A percentile compares a stretch with the other conserved stretches of the same genome.
These are phyloP conservation scores for Lerema accius DNA, from an alignment of 1,140 invertebrate species.

Conservation along the genomic window DNA sequence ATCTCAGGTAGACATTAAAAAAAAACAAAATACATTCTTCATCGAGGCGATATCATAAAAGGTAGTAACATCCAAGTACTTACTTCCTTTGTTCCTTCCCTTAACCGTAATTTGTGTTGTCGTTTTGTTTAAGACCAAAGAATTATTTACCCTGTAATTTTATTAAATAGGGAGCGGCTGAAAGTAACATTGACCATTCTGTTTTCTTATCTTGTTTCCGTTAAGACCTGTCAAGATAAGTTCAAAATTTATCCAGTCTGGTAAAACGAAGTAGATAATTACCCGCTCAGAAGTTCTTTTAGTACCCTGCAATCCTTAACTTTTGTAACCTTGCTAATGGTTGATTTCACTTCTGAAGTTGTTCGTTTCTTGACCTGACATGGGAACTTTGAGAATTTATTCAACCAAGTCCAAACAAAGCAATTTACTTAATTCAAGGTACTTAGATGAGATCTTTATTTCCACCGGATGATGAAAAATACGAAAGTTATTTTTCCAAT, in stretches of 20 bases:
- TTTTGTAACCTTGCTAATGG: too few species aligned
- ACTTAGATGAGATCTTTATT: too few species aligned
- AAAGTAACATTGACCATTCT: constrained; percentile 1
- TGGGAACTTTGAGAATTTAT: constrained; percentile 11
- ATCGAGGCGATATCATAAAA: constrained; percentile 11
- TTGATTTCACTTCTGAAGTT: constrained; percentile 7
- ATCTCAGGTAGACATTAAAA: too few species aligned
- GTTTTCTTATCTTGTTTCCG: background rate
- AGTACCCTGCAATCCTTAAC: background rate
- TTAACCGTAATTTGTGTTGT: background rate
- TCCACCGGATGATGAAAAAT: too few species aligned
- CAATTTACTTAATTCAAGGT: constrained; percentile 8
- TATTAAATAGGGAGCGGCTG: background rate
- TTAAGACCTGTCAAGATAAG: constrained; percentile 8
- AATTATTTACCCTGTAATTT: constrained; percentile 7
- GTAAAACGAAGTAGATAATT: constrained; percentile 16
- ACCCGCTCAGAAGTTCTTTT: background rate
- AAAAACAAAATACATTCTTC: background rate
- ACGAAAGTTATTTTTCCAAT: too few species aligned
- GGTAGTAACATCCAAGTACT: background rate
- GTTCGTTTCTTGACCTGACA: constrained; percentile 6
- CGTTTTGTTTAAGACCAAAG: constrained; percentile 5
- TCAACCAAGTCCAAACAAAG: constrained; percentile 6
- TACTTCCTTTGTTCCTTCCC: constrained; percentile 9
- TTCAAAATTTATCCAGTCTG: constrained; percentile 4